phyloP scores from a whole-genome alignment of 2,113 vertebrate genomes.

The Chrysochloris asiatica region DNA sequence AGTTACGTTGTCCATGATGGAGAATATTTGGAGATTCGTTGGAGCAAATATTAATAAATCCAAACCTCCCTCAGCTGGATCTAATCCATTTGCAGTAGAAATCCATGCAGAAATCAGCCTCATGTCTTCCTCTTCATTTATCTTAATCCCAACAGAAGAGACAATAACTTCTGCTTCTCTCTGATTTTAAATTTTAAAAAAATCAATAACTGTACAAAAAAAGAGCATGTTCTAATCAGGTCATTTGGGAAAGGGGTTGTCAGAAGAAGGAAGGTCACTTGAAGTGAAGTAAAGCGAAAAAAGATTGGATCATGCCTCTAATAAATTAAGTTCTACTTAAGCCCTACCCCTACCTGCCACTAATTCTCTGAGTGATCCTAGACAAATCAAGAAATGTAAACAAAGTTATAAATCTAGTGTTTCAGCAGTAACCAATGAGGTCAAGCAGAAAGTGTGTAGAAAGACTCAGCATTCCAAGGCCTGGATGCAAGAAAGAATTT shows the following conservation, averaged over 20 bases:
- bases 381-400: too few species aligned
- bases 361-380: background rate
- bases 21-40: slow-evolving; percentile 53
- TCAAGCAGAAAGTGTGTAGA: background rate
- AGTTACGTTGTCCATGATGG: slow-evolving; percentile 50
- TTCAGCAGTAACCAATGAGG: background rate
- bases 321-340: background rate
- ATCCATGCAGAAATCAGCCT: background rate
- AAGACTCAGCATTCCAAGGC: background rate
- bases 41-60: slow-evolving; percentile 62
- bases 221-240: background rate
- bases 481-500: background rate
- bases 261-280: background rate
- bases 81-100: background rate
- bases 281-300: background rate
- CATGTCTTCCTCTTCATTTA: background rate
- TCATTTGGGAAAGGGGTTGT: background rate
- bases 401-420: background rate
- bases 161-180: background rate
- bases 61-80: background rate
- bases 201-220: background rate
- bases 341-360: background rate
- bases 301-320: background rate
- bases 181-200: slow-evolving; percentile 46
- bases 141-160: background rate